Base-by-base conservation (phyloP, 2,888 invertebrate species). In the Crossocerus cetratus region DNA sequence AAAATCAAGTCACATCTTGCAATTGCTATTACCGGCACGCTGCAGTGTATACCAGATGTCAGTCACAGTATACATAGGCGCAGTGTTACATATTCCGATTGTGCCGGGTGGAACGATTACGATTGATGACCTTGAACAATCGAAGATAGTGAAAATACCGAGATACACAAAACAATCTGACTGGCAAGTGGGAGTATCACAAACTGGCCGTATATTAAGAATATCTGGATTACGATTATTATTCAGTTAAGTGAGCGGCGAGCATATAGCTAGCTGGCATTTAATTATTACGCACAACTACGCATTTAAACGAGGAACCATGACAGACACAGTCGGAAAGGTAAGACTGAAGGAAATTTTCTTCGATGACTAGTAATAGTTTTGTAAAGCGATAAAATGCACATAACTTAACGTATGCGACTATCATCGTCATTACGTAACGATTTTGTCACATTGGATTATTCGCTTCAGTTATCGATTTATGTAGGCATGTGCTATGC, bases 321-420 rank as follows among this genome's bases (percentile, higher is more conserved):
- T 88, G 88, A 75, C 84, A 16, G 72, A 76, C 54, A 87, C 84
- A 2, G 79, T 54, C 58, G 87, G 87, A 76, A 87, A 88, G 79
- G 88, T 88, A 85, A 44, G 65, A 11, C 5, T 1, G 2, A 32
- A 32, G 32, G 11, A 32, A 32, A 32, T 32, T 32, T 32, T 1
- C 32, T 32, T 32, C 8, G 11, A 32, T 32, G 0, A 32, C 32
- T 32, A 32, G 32, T 11, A 8, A 8, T 4, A 5, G 1, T 32
- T 32, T 32, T 8, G 2, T 1, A 8, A 32, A 32, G 3, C 32
- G 32, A 32, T 32, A 32, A 32, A 0, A 32, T 32, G 8, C 32
- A 11, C 11, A 8, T 32, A 32, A 8, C 32, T 8, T 2, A 32
- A 32, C 32, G 2, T 11, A 32, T 32, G n/a, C n/a, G 32, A 32